Percentiles rank a stretch among this genome's conserved stretches.
Conservation (phyloP, 2,113 vertebrate genomes). For the Heliornis fulica region DNA sequence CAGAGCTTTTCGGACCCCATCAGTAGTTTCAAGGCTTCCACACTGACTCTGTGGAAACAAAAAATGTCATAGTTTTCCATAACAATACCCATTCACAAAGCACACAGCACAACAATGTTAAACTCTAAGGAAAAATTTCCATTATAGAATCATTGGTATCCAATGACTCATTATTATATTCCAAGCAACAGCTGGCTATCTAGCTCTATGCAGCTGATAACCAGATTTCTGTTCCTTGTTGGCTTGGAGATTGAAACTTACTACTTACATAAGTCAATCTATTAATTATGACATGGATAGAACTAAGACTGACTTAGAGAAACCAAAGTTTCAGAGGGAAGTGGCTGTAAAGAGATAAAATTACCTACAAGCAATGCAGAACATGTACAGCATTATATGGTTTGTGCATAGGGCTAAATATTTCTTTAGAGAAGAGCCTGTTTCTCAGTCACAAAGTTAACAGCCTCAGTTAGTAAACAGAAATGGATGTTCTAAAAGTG, state of each 20-base stretch:
- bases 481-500: neutral
- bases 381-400: neutral
- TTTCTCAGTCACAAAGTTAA: neutral
- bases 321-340: neutral
- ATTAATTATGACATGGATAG: neutral
- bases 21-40: neutral
- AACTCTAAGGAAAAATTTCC: neutral
- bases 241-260: neutral
- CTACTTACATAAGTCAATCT: neutral
- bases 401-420: neutral
- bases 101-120: neutral
- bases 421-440: neutral
- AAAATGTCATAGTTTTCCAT: neutral
- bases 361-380: fast-evolving
- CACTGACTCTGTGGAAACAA: neutral
- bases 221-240: neutral
- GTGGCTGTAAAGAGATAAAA: neutral
- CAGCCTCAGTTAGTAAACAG: neutral
- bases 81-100: neutral
- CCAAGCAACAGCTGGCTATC: neutral
- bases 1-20: neutral
- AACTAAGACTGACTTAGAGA: neutral
- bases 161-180: neutral
- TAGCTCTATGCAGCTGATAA: neutral
- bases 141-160: neutral